Base-by-base conservation (phyloP, 1,140 invertebrate species). In the Agrypnia vestita region DNA sequence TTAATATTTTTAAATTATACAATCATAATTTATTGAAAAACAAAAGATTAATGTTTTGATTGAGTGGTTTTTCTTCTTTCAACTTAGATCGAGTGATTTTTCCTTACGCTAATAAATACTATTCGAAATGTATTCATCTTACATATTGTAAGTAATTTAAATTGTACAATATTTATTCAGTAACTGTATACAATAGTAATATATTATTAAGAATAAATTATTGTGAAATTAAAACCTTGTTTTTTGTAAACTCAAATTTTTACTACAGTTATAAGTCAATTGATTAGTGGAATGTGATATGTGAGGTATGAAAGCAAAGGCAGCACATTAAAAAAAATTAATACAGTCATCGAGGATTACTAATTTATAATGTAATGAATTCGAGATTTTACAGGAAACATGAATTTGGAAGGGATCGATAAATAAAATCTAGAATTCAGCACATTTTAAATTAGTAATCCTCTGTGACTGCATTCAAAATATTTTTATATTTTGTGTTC, bases 121-220 rank as follows among this genome's bases (percentile, higher is more conserved):
- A 71, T 71, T 19, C 49, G 15, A 25, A 71, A 71, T 51, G 67
- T 71, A 71, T 71, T 71, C 67, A 71, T 71, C 15, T 43, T 64
- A 64, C 35, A 67, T 19, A 71, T 25, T 12, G 51, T 71, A 74
- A 74, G 71, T 74, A 73, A 79, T 73, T 79, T 79, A 73, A 49
- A 73, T 74, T 79, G 77, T 79, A 79, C 59, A 62, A 79, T 79
- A 79, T 79, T 69, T 79, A 79, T 79, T 79, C 77, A 55, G 46
- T 79, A 78, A 79, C 17, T 75, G 62, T 76, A 61, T 75, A 80
- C 59, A 75, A 80, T 55, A 75, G 78, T 76, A 75, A 51, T 75
- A 79, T 72, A 72, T 72, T 72, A 51, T 49, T 80, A 80, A 80
- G 71, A 80, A 75, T 80, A 80, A 80, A 80, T 80, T 80, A 80